These are phyloP conservation scores for Acrocephalus arundinaceus DNA, from an alignment of 2,113 vertebrate genomes.

Conservation along the genomic window DNA sequence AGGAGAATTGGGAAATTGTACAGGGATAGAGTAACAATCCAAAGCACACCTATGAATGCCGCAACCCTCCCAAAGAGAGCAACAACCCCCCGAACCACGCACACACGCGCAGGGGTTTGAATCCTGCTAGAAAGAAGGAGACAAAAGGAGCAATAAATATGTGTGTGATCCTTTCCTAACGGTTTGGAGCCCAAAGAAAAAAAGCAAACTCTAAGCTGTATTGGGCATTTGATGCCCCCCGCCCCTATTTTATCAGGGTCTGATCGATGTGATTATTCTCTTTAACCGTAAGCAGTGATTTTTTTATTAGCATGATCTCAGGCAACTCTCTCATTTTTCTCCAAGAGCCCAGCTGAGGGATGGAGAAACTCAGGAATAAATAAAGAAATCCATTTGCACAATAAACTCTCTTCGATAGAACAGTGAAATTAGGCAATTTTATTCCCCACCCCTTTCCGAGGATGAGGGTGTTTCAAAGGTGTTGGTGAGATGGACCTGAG, in stretches of 20 bases:
- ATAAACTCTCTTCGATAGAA: not conserved
- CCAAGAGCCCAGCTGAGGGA: not conserved
- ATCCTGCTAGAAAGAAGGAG: not conserved
- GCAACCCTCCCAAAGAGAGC: not conserved
- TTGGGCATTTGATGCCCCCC: slow-evolving; percentile 27
- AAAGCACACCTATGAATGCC: not conserved
- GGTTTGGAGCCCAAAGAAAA: slow-evolving; percentile 53
- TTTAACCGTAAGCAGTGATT: not conserved
- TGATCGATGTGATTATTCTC: not conserved
- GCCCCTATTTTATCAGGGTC: slow-evolving; percentile 21
- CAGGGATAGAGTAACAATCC: not conserved
- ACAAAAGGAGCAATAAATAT: slow-evolving; percentile 59
- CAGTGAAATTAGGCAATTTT: not conserved
- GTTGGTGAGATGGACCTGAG: not conserved
- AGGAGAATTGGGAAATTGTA: not conserved
- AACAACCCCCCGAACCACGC: not conserved
- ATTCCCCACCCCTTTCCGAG: not conserved
- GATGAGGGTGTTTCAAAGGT: not conserved
- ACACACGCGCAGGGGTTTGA: not conserved
- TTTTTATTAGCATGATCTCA: not conserved
- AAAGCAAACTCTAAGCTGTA: slow-evolving; percentile 3
- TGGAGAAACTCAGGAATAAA: slow-evolving; percentile 1
- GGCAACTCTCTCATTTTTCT: not conserved
- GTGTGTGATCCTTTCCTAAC: slow-evolving; percentile 37
- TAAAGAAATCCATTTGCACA: not conserved